Evolutionary conservation across 1,140 invertebrate species (phyloP).

Genomic region (Fopius arisanus): DNA sequence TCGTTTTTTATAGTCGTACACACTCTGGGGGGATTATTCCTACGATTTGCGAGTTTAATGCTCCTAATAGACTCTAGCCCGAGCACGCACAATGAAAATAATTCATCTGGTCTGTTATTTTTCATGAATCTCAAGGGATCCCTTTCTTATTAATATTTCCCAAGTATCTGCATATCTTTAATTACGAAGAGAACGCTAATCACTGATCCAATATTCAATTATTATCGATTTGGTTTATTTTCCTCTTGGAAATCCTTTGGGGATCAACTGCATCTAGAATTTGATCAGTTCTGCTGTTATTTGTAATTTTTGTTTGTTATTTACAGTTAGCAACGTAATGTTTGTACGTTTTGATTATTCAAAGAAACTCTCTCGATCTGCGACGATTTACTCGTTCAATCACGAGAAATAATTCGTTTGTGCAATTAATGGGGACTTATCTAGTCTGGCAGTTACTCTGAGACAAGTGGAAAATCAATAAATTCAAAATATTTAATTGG

Average conservation of each 20-base stretch:
- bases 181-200: background rate
- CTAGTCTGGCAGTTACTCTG: conserved; percentile 1
- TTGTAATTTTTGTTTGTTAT: conserved; percentile 4
- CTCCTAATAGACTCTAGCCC: background rate
- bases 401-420: background rate
- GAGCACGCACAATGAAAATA: conserved; percentile 15
- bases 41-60: background rate
- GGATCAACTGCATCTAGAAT: background rate
- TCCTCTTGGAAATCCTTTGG: background rate
- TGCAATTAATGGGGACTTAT: background rate
- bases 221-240: background rate
- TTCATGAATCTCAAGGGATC: background rate
- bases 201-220: background rate
- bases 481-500: conserved; percentile 28
- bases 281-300: conserved; percentile 9
- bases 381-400: background rate
- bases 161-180: too few species aligned
- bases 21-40: background rate
- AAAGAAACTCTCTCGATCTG: background rate
- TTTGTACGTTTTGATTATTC: conserved; percentile 9
- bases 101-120: background rate
- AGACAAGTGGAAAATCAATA: background rate
- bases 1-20: background rate
- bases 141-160: too few species aligned
- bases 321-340: conserved; percentile 10